Conservation (phyloP, 2,888 invertebrate genomes). For the Eilema sororculum region DNA sequence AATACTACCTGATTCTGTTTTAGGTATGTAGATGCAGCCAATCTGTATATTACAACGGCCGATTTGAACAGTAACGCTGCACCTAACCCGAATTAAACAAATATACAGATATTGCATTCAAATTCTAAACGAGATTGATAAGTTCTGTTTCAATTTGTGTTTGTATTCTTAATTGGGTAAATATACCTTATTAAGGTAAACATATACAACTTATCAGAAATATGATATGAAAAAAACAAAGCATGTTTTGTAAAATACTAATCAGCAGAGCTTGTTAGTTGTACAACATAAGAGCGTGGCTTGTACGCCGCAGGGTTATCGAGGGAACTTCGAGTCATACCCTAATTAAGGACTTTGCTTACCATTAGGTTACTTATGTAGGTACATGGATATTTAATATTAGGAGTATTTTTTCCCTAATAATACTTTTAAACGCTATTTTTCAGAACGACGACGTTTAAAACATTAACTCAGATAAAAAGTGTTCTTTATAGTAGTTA, state of each 20-base stretch:
- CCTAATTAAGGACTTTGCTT: conserved; percentile 33
- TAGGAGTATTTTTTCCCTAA: neutral
- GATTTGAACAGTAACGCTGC: too few relatives aligned
- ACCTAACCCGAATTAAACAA: too few relatives aligned
- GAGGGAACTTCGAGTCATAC: conserved; percentile 25
- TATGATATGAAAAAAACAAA: conserved; percentile 3
- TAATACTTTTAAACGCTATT: neutral
- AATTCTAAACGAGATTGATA: too few relatives aligned
- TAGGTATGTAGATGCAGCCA: too few relatives aligned
- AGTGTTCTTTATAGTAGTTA: neutral
- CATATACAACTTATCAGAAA: neutral
- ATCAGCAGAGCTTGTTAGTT: conserved; percentile 24
- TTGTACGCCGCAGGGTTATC: conserved; percentile 48
- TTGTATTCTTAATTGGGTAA: neutral
- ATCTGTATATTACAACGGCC: too few relatives aligned
- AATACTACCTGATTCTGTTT: too few relatives aligned
- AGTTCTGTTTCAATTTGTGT: neutral
- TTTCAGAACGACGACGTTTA: neutral
- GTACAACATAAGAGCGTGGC: conserved; percentile 23
- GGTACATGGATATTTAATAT: neutral
- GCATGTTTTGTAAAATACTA: conserved; percentile 16
- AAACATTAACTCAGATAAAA: too few relatives aligned
- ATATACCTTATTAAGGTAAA: too few relatives aligned
- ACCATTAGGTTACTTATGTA: conserved; percentile 18
- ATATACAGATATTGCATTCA: too few relatives aligned